A percentile compares a stretch with the other conserved stretches of the same genome.
These are phyloP conservation scores for Hipposideros larvatus DNA, from an alignment of 2,797 vertebrate species.

Conservation along the genomic window DNA sequence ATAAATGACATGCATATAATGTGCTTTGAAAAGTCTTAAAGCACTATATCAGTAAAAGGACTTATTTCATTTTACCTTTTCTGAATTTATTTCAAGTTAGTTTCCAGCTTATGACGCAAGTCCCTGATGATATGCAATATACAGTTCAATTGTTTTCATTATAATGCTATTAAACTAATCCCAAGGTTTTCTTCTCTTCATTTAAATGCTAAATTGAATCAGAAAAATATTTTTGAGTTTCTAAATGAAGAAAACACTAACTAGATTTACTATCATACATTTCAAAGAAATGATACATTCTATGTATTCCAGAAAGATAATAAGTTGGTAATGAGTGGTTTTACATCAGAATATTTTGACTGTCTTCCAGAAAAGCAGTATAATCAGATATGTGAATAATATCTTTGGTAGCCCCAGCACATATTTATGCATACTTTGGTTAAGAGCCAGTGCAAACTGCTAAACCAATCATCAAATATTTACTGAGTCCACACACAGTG, in stretches of 20 bases:
- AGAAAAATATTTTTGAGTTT: slow-evolving; percentile 39
- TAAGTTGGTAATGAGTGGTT: background rate
- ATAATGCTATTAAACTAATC: background rate
- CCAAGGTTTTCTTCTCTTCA: background rate
- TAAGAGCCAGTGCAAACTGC: slow-evolving; percentile 36
- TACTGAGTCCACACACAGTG: background rate
- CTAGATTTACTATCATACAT: background rate
- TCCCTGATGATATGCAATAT: background rate
- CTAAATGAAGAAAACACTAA: slow-evolving; percentile 47
- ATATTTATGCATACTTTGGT: background rate
- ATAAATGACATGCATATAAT: background rate
- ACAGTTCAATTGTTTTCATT: background rate
- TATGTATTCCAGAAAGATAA: background rate
- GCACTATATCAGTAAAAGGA: background rate
- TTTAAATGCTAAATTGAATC: slow-evolving; percentile 35
- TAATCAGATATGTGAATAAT: slow-evolving; percentile 5
- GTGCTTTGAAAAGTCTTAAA: slow-evolving; percentile 13
- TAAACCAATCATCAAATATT: slow-evolving; percentile 48
- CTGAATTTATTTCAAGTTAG: slow-evolving; percentile 24
- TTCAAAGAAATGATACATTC: slow-evolving; percentile 34
- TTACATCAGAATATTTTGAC: slow-evolving; percentile 35
- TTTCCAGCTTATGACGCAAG: background rate
- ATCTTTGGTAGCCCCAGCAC: background rate
- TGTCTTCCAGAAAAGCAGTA: slow-evolving; percentile 9
- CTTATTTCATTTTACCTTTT: slow-evolving; percentile 1